phyloP scores from a whole-genome alignment of 2,113 vertebrate genomes.

The Centrocercus urophasianus region DNA sequence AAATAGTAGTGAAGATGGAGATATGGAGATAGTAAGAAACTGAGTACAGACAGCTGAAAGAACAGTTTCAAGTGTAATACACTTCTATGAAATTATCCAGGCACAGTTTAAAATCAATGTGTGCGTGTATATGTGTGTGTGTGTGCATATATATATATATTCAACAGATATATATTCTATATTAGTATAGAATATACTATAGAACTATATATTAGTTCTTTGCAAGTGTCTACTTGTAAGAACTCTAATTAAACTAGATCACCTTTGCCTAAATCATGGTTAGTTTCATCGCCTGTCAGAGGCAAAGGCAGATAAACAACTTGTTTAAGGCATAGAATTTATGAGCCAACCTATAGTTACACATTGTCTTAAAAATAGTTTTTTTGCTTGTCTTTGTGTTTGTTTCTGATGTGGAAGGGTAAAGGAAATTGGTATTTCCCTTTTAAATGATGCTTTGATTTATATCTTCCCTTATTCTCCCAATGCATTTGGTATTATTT shows the following conservation, averaged over 20 bases:
- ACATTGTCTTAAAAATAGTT: not conserved
- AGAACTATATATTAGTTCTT: not conserved
- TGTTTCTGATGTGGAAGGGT: not conserved
- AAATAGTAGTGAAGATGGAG: not conserved
- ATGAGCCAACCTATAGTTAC: not conserved
- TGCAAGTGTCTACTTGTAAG: not conserved
- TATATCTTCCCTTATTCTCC: not conserved
- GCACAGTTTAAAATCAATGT: not conserved
- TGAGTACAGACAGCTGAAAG: not conserved
- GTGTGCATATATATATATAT: no score
- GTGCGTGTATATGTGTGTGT: no score
- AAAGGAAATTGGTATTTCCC: not conserved
- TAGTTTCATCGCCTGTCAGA: not conserved
- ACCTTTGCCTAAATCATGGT: slow-evolving; percentile 5
- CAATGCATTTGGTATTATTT: not conserved
- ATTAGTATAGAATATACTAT: not conserved
- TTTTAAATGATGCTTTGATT: not conserved
- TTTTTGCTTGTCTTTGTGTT: not conserved
- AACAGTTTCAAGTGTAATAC: not conserved
- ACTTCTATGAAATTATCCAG: not conserved
- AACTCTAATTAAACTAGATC: not conserved
- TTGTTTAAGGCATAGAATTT: not conserved
- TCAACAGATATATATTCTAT: no score
- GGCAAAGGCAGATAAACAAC: not conserved
- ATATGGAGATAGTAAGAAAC: not conserved